Evolutionary conservation across 2,797 vertebrate genomes (phyloP).

Genomic region (Sternarchorhynchus goeldii): DNA sequence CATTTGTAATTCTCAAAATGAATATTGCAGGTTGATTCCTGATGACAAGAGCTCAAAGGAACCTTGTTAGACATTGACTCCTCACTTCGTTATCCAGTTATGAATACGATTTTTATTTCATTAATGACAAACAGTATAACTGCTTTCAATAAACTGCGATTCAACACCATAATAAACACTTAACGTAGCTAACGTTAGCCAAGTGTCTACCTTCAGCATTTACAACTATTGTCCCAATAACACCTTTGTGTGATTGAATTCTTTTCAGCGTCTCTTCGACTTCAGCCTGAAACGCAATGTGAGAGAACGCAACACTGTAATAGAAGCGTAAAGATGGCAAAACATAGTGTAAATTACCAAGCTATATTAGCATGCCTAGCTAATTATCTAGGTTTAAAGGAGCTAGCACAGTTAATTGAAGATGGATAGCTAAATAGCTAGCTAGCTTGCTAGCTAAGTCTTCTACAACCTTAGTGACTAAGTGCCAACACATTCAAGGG

Average conservation of each 20-base stretch:
- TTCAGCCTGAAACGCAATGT: conserved; percentile 79
- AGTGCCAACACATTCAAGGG: too few species aligned
- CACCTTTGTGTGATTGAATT: conserved; percentile 91
- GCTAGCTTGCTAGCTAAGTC: not conserved
- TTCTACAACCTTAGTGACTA: too few species aligned
- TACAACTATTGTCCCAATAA: conserved; percentile 92
- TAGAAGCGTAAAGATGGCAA: too few species aligned
- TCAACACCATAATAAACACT: not conserved
- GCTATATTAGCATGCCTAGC: not conserved
- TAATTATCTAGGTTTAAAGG: too few species aligned
- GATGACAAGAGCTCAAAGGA: too few species aligned
- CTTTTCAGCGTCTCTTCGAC: conserved; percentile 95
- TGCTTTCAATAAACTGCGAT: not conserved
- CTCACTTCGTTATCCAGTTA: too few species aligned
- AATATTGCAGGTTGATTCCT: too few species aligned
- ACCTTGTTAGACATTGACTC: too few species aligned
- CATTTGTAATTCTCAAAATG: not conserved
- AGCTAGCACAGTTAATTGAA: not conserved
- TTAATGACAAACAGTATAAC: too few species aligned
- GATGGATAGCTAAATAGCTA: not conserved
- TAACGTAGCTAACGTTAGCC: not conserved
- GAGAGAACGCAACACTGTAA: not conserved
- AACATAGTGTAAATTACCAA: not conserved
- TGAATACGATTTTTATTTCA: too few species aligned
- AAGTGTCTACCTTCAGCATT: conserved; percentile 86